Base-by-base conservation (phyloP, 2,888 invertebrate genomes). In the Rugalucina vietnamica region DNA sequence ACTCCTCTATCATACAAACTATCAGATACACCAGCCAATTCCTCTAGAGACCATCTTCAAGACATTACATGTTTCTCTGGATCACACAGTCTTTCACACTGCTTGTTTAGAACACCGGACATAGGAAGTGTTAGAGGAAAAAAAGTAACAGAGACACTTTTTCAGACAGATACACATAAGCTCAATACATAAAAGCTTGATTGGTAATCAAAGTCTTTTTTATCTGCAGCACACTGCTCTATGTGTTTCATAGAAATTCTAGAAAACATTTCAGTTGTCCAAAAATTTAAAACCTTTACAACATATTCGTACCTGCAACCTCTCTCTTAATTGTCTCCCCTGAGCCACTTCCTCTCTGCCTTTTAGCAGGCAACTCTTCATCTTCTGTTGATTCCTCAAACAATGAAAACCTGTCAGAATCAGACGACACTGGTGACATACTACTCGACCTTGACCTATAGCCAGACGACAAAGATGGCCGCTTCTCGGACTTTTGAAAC, bases 1-100 rank as follows among this genome's bases (percentile, higher is more conserved):
- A 96, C 96, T 1, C 97, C 97, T 90, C 96, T 96, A 0, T 97
- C 97, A 89, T 96, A 96, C 81, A 96, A 96, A 0, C 96, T 96
- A 93, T 97, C 96, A 0, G 96, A 96, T 94, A 96, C 87, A 12
- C 88, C 78, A 71, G 90, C 88, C 43, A 93, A 80, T 57, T 91
- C 90, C 36, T 91, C 86, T 27, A 92, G 85, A 29, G 92, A 84
- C n/a, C n/a, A n/a, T n/a, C n/a, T n/a, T n/a, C n/a, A n/a, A 5
- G 87, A 86, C 2, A 91, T 70, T 0, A 90, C 92, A 70, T 84
- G 85, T 50, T 79, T 82, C 24, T 82, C 86, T 37, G 78, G 32
- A 43, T 83, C 76, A 79, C 84, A 81, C 1, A 83, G 76, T 37
- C 81, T 76, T 75, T 78, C 84, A 24, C 75, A 80, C 70, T 82